Percentiles rank a stretch among this genome's conserved stretches.
Conservation (phyloP, 2,888 invertebrate genomes). For the Atherix ibis region DNA sequence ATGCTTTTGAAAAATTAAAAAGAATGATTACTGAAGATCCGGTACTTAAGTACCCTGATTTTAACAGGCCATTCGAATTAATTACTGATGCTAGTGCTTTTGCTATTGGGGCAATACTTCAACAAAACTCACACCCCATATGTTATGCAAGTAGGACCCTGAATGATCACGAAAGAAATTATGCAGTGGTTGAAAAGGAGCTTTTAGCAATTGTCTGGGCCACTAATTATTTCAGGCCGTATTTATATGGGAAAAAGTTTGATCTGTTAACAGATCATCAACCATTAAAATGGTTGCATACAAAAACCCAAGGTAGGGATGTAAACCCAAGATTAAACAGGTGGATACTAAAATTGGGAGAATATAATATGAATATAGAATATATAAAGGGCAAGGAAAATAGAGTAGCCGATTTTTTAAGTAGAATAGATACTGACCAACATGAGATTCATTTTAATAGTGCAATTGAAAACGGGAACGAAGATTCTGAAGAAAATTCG, state of each 20-base stretch:
- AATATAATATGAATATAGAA: conserved; percentile 4
- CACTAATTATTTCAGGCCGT: conserved; percentile 20
- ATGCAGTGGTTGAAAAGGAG: conserved; percentile 20
- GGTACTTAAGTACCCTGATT: conserved; percentile 22
- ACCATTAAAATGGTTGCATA: conserved; percentile 5
- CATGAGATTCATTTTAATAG: no score
- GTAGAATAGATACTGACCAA: conserved; percentile 1
- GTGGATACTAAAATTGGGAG: conserved; percentile 2
- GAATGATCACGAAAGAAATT: conserved; percentile 14
- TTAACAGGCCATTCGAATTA: conserved; percentile 16
- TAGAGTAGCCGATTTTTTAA: conserved; percentile 4
- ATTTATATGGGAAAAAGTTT: conserved; percentile 17
- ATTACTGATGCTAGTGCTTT: conserved; percentile 17
- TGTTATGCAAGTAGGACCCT: conserved; percentile 14
- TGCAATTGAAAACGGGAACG: no score
- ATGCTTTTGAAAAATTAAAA: neutral
- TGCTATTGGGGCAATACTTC: conserved; percentile 16
- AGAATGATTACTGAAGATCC: conserved; percentile 14
- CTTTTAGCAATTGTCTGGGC: conserved; percentile 20
- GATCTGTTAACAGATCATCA: conserved; percentile 6
- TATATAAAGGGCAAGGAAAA: conserved; percentile 8
- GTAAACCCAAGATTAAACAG: conserved; percentile 4
- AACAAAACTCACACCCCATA: conserved; percentile 16
- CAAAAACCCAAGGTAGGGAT: conserved; percentile 4
- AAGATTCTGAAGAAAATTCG: no score